Evolutionary conservation across 2,797 vertebrate species (phyloP).

Genomic region (Intellagama lesueurii): DNA sequence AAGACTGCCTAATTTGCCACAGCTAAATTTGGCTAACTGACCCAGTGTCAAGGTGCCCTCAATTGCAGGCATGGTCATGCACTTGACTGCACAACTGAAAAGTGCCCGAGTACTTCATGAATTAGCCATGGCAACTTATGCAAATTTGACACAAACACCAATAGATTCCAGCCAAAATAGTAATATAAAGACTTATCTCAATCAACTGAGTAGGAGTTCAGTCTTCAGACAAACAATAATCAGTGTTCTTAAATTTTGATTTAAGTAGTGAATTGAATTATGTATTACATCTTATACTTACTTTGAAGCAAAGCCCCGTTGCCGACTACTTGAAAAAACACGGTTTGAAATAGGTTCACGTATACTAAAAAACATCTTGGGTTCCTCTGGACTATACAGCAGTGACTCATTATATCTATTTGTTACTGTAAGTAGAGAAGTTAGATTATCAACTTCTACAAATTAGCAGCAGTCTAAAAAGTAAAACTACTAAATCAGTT

Average conservation of each 20-base stretch:
- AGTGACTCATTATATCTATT: slow-evolving; percentile 92
- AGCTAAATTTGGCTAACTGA: too few relatives aligned
- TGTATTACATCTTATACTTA: slow-evolving; percentile 73
- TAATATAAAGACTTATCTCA: not conserved
- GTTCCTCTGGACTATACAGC: slow-evolving; percentile 91
- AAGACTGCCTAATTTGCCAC: too few relatives aligned
- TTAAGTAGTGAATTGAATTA: not conserved
- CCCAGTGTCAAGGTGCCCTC: too few relatives aligned
- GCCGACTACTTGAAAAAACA: slow-evolving; percentile 92
- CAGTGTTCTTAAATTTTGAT: not conserved
- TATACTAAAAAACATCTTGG: slow-evolving; percentile 92
- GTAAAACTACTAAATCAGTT: not conserved
- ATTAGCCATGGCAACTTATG: too few relatives aligned
- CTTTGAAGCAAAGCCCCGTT: slow-evolving; percentile 93
- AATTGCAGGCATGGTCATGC: too few relatives aligned
- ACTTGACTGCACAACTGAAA: too few relatives aligned
- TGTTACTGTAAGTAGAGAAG: slow-evolving; percentile 83
- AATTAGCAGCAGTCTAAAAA: not conserved
- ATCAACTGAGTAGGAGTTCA: not conserved
- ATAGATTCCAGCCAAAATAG: not conserved
- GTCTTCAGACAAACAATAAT: not conserved
- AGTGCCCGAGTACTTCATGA: too few relatives aligned
- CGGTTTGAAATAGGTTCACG: slow-evolving; percentile 96
- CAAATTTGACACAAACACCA: too few relatives aligned
- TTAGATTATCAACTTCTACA: slow-evolving; percentile 44